Base-by-base conservation (phyloP, 2,113 vertebrate species). In the Aptenodytes forsteri region DNA sequence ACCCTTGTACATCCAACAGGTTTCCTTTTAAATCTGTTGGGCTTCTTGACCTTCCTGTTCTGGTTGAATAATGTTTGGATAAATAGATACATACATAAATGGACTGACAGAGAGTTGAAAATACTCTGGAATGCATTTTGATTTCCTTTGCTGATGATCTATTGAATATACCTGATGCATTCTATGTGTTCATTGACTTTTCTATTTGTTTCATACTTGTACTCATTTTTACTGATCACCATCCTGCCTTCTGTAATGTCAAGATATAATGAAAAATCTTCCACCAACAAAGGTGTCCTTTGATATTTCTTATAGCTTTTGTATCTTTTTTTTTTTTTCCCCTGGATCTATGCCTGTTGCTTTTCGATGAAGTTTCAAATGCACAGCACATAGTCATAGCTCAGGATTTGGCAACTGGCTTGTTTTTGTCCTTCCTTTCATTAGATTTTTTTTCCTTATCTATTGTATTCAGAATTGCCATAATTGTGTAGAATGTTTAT, bases 131-230 rank as follows among this genome's bases (percentile, higher is more conserved):
- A 79, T 75, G 42, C 17, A n/a, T 87, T 94, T 90, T 92, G 36
- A 90, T 97, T 97, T 96, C 59, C 69, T 94, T 87, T 91, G 72
- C 55, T 92, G 80, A 96, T 94, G 87, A 95, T 94, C 86, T 96
- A 91, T 92, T 91, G 93, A 96, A 93, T 92, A 95, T 59, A 94
- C 94, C 83, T 92, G 91, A 84, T 96, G 64, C 80, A 75, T 95
- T 94, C 91, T 82, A 62, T 64, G 42, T 89, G 83, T 96, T 94
- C 96, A 97, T 96, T 92, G 96, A 94, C 96, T 96, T 97, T 96
- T 95, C 83, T 96, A 91, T 97, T 94, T 97, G 91, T 96, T 96
- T 96, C 92, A 83, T 95, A 80, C 95, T 94, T 94, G 92, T 88
- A 93, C 67, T 94, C 93, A 92, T 95, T 97, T 97, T 97, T 96